A percentile compares a stretch with the other conserved stretches of the same genome.
Evolutionary conservation across 2,113 vertebrate species (phyloP).

Genomic region (Scolopax mira): DNA sequence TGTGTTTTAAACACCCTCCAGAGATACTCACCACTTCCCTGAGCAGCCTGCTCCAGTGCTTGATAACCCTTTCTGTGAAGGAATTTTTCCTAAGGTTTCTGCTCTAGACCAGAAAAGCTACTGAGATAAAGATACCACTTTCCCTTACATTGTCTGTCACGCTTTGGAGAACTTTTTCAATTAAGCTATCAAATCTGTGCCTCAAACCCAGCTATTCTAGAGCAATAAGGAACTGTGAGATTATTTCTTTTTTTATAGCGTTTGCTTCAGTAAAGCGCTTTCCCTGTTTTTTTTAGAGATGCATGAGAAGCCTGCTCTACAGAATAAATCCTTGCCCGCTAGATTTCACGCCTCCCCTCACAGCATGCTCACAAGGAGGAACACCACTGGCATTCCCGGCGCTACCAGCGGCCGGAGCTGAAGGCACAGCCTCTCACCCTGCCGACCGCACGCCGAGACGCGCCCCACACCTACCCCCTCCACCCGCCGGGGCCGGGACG

Average conservation of each 20-base stretch:
- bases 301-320: fast-evolving
- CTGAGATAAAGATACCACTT: background rate
- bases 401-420: fast-evolving
- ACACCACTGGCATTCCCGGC: fast-evolving
- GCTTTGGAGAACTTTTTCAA: background rate
- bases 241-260: fast-evolving
- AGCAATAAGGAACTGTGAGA: fast-evolving
- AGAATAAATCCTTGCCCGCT: no score
- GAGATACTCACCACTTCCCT: background rate
- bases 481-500: background rate
- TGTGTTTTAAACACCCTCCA: background rate
- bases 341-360: background rate
- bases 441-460: background rate
- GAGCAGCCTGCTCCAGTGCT: background rate
- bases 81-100: background rate
- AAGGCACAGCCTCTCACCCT: background rate
- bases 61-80: background rate
- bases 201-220: background rate
- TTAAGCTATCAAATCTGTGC: background rate
- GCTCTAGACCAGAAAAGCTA: background rate
- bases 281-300: background rate
- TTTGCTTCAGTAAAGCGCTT: background rate
- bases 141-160: no score
- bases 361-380: fast-evolving
- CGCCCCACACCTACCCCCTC: background rate